Base-by-base conservation (phyloP, 2,797 vertebrate genomes). In the Loris lydekkerianus region DNA sequence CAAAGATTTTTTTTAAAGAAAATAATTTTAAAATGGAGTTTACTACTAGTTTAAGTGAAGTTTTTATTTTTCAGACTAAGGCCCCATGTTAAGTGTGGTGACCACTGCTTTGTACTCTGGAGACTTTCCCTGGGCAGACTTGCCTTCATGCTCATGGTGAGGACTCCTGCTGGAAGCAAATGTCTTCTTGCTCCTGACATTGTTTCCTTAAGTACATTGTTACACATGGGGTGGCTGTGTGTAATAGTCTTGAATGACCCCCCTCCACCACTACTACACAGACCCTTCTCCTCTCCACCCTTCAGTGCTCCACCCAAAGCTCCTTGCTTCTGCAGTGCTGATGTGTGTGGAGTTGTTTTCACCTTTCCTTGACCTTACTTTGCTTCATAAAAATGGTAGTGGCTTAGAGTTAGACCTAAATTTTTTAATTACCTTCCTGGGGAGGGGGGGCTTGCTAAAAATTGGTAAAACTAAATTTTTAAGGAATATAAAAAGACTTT, bases 391-490 rank as follows among this genome's bases (percentile, higher is more conserved):
- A 96, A 94, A 72, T 23, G 18, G 27, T 58, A 61, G 20, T n/a
- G 40, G 56, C 69, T 92, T 37, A 60, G 40, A 85, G 27, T 83
- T 60, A 67, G 29, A 67, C 10, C 34, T 60, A 76, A 73, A 17
- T 56, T 92, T 77, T 80, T 94, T 0, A 37, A 72, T 83, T 70
- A 10, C 34, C 10, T 82, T 31, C 56, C 7, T 53, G 49, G 49
- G 13, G 49, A 13, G 14, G 49, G 46, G 46, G 46, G 46, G 8
- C 49, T 87, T 95, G 49, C 4, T 82, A 65, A 58, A 53, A 60
- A 94, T 53, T 40, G 27, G 40, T 40, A 78, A 94, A 91, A 84
- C 88, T 67, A 86, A 73, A 37, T 91, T 90, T 73, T 10, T 37
- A 89, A 86, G 67, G 31, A 77, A 20, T 72, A 7, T 37, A 43